Evolutionary conservation across 2,113 vertebrate species (phyloP).

Genomic region (Marmota monax): DNA sequence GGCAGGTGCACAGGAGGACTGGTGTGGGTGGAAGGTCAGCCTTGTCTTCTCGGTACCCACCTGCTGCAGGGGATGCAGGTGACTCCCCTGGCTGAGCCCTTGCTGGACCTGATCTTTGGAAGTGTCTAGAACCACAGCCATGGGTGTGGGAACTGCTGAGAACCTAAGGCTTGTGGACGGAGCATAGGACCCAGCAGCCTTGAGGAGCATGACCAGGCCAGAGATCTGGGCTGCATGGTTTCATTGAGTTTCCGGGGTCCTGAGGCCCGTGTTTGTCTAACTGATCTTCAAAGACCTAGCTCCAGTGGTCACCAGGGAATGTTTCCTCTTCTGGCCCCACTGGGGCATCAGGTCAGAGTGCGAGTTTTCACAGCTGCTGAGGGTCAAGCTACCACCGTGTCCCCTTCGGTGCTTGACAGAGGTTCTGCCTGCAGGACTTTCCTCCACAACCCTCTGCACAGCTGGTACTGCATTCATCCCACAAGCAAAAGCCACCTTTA

Average conservation of each 20-base stretch:
- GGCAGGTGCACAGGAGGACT: background rate
- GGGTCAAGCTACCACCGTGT: background rate
- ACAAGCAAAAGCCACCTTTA: background rate
- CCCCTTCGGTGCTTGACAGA: background rate
- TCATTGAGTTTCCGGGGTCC: background rate
- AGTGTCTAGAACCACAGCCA: background rate
- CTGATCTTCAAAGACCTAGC: background rate
- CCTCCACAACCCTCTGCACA: background rate
- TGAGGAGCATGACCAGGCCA: background rate
- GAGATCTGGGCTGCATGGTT: background rate
- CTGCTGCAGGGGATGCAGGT: fast-evolving
- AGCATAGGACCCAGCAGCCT: background rate
- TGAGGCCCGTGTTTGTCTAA: background rate
- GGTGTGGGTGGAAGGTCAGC: background rate
- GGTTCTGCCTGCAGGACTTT: background rate
- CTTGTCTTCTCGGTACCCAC: background rate
- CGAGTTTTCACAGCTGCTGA: background rate
- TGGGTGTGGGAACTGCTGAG: background rate
- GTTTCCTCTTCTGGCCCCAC: too few relatives aligned
- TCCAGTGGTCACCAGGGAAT: background rate
- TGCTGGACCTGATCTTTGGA: background rate
- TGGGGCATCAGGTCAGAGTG: background rate
- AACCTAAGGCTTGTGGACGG: background rate
- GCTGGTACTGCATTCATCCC: background rate
- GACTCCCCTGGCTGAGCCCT: background rate